Conservation (phyloP, 1,140 invertebrate species). For the Dendrolimus kikuchii region DNA sequence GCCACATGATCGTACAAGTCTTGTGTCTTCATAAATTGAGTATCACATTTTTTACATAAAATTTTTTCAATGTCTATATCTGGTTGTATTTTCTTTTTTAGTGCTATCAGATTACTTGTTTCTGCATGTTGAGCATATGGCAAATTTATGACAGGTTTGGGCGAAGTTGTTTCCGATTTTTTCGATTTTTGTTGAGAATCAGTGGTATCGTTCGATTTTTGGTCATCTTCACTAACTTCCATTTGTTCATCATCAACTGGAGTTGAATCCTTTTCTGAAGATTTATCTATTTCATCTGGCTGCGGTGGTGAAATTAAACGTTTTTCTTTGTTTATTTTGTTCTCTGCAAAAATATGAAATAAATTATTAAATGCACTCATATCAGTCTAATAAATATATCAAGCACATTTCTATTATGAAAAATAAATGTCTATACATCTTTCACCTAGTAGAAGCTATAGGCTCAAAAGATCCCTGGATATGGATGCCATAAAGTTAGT, state of each 20-base stretch:
- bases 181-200: constrained; percentile 15
- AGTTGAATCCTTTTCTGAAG: no score
- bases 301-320: no score
- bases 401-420: no score
- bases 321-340: constrained; percentile 9
- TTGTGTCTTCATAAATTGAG: constrained; percentile 50
- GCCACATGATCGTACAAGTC: constrained; percentile 72
- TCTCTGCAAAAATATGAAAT: constrained; percentile 7
- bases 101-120: constrained; percentile 46
- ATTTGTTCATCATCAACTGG: not conserved
- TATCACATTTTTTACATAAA: constrained; percentile 56
- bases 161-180: constrained; percentile 2
- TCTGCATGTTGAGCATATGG: constrained; percentile 46
- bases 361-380: no score
- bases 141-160: constrained; percentile 23
- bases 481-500: no score
- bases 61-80: constrained; percentile 40
- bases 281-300: no score
- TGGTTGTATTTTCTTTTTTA: constrained; percentile 39
- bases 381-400: no score
- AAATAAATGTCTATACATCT: no score
- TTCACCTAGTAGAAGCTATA: no score
- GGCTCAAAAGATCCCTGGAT: no score
- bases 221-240: constrained; percentile 17
- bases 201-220: constrained; percentile 12